phyloP scores from a whole-genome alignment of 2,797 vertebrate species.

The Danio choprae region DNA sequence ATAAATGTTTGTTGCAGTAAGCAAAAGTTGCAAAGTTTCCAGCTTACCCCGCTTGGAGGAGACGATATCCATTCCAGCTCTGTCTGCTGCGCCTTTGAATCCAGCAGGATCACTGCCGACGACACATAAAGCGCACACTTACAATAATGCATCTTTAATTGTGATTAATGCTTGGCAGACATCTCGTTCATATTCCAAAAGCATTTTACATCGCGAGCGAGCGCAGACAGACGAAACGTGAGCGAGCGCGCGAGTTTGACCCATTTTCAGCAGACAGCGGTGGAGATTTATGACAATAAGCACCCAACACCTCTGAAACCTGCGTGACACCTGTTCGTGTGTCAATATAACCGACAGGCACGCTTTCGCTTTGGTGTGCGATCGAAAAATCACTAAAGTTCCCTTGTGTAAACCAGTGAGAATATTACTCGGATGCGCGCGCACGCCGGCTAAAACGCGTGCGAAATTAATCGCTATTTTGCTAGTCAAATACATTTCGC shows the following conservation, averaged over 20 bases:
- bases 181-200: constrained; percentile 10
- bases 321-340: constrained; percentile 35
- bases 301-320: constrained; percentile 16
- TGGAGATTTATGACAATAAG: constrained; percentile 42
- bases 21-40: constrained; percentile 46
- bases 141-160: constrained; percentile 60
- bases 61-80: constrained; percentile 99
- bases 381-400: constrained; percentile 26
- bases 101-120: constrained; percentile 94
- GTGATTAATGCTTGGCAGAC: constrained; percentile 17
- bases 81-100: constrained; percentile 99
- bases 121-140: constrained; percentile 73
- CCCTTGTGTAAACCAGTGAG: neutral
- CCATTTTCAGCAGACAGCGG: constrained; percentile 67
- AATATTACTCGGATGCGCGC: neutral
- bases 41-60: constrained; percentile 96
- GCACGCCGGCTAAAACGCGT: neutral
- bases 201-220: constrained; percentile 6
- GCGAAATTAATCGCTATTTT: constrained; percentile 3
- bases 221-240: neutral
- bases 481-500: neutral
- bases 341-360: constrained; percentile 6
- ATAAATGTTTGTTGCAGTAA: constrained; percentile 16
- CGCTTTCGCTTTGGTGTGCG: neutral
- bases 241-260: constrained; percentile 60